Conservation (phyloP, 2,888 invertebrate species). For the Bembecia ichneumoniformis region DNA sequence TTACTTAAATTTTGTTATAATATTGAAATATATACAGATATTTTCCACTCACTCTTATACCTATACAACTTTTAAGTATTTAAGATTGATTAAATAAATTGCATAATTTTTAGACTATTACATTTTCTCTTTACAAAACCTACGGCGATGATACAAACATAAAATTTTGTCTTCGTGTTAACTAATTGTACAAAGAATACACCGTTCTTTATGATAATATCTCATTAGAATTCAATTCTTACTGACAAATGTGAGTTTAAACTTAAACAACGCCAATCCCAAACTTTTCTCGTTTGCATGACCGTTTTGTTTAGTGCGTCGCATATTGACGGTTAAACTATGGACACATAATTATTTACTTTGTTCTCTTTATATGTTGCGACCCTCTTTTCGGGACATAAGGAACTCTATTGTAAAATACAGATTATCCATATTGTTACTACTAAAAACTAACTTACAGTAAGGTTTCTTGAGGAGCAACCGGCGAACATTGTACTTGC, state of each 20-base stretch:
- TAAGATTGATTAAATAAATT: conserved; percentile 66
- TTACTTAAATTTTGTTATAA: conserved; percentile 64
- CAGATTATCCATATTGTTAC: conserved; percentile 7
- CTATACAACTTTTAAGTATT: conserved; percentile 63
- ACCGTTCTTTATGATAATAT: not conserved
- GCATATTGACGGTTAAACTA: conserved; percentile 19
- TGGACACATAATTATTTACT: conserved; percentile 15
- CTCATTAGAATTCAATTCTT: not conserved
- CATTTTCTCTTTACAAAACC: conserved; percentile 45
- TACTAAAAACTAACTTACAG: conserved; percentile 49
- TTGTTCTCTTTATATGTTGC: conserved; percentile 37
- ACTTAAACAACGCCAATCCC: not conserved
- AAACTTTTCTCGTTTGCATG: not conserved
- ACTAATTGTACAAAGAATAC: conserved; percentile 45
- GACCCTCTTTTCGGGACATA: conserved; percentile 19
- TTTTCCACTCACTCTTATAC: conserved; percentile 62
- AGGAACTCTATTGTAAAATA: conserved; percentile 21
- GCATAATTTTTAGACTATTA: conserved; percentile 45
- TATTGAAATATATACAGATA: conserved; percentile 69
- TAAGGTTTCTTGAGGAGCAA: conserved; percentile 43
- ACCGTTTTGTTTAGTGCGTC: not conserved
- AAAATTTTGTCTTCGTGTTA: conserved; percentile 34
- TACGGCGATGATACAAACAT: conserved; percentile 18
- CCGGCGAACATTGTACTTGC: conserved; percentile 57
- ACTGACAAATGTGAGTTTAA: not conserved